Percentiles rank a stretch among this genome's conserved stretches.
These are phyloP conservation scores for Philopotamus ludificatus DNA, from an alignment of 1,140 invertebrate species.

Conservation along the genomic window DNA sequence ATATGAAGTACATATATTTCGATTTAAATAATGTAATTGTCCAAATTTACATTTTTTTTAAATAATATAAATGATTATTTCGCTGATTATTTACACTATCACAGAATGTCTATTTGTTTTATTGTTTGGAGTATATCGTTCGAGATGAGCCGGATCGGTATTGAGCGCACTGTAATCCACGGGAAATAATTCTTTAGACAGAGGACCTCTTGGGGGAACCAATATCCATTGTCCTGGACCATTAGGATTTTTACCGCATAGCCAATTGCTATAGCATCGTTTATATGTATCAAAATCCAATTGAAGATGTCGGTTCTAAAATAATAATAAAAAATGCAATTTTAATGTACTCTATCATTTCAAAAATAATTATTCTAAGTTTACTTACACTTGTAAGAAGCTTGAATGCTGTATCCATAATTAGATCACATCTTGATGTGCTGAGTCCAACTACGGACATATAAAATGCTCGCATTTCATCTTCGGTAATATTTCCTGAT, in stretches of 20 bases:
- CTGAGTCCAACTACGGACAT: conserved; percentile 66
- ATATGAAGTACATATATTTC: too few species aligned
- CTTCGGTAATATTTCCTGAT: conserved; percentile 61
- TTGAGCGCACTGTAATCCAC: conserved; percentile 74
- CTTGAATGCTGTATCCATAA: conserved; percentile 64
- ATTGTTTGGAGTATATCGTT: conserved; percentile 67
- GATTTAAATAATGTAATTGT: too few species aligned
- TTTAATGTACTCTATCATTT: conserved; percentile 8
- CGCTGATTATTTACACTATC: too few species aligned
- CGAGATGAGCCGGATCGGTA: conserved; percentile 64
- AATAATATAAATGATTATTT: too few species aligned
- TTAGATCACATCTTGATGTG: conserved; percentile 60
- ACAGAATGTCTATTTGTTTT: conserved; percentile 69
- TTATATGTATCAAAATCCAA: conserved; percentile 64
- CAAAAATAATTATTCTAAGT: background rate
- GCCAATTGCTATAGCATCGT: conserved; percentile 69
- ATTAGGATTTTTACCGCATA: conserved; percentile 68
- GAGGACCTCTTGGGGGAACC: conserved; percentile 59
- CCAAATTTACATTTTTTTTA: too few species aligned
- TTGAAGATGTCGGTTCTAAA: conserved; percentile 66
- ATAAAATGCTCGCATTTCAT: conserved; percentile 66
- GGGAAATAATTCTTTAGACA: conserved; percentile 62
- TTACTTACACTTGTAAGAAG: conserved; percentile 69
- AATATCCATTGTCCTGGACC: conserved; percentile 72
- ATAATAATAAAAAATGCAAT: conserved; percentile 35